A percentile compares a stretch with the other conserved stretches of the same genome.
Conservation (phyloP, 1,140 invertebrate genomes). For the Metopolophium dirhodum region DNA sequence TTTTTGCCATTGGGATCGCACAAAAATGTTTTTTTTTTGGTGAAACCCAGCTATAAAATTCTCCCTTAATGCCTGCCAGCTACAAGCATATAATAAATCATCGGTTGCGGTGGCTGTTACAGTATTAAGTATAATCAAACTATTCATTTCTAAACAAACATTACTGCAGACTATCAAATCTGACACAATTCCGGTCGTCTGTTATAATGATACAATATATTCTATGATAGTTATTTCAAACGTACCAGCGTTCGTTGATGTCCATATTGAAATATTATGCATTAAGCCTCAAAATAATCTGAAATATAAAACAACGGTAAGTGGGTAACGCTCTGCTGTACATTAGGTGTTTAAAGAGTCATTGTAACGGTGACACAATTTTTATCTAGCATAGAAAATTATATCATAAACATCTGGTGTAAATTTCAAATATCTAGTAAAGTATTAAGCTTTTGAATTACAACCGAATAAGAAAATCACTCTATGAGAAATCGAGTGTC, state of each 20-base stretch:
- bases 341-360: no score
- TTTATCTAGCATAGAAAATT: no score
- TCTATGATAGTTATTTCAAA: not conserved
- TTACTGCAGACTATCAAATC: not conserved
- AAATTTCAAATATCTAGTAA: no score
- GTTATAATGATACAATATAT: not conserved
- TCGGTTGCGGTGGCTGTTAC: not conserved
- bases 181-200: not conserved
- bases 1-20: not conserved
- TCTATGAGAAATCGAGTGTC: no score
- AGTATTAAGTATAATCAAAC: constrained; percentile 17
- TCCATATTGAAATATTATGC: not conserved
- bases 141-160: not conserved
- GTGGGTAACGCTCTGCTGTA: no score
- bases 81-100: not conserved
- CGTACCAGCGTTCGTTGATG: not conserved
- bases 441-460: no score
- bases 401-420: no score
- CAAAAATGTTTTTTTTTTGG: not conserved
- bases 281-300: not conserved
- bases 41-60: not conserved
- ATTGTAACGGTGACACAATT: no score
- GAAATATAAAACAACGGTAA: not conserved
- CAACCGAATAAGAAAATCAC: no score
- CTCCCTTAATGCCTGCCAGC: not conserved